Conservation (phyloP, 2,113 vertebrate species). For the Thalassarche chlororhynchos region DNA sequence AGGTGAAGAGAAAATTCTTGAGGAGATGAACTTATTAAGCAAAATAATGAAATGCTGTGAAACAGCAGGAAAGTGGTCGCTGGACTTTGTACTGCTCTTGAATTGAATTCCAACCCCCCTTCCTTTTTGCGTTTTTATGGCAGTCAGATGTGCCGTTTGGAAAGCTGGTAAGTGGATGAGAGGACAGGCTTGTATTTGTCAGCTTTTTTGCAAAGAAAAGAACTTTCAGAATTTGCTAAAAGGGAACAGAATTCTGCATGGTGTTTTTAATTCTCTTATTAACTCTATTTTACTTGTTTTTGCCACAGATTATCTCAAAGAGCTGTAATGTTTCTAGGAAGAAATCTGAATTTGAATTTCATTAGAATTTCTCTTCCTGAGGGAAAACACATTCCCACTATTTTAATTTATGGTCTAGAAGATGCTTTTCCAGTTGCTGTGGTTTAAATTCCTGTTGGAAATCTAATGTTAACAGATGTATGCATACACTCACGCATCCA, state of each 20-base stretch:
- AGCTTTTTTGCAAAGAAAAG: conserved; percentile 64
- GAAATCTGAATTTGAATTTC: conserved; percentile 18
- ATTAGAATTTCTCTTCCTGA: conserved; percentile 36
- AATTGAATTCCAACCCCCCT: conserved; percentile 72
- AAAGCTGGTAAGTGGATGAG: conserved; percentile 67
- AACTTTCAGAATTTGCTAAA: conserved; percentile 57
- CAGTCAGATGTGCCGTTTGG: conserved; percentile 66
- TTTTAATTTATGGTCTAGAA: conserved; percentile 16
- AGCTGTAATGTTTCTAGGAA: background rate
- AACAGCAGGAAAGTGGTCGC: conserved; percentile 78
- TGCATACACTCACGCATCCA: background rate
- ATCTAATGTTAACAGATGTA: background rate
- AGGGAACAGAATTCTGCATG: conserved; percentile 15
- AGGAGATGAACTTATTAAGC: conserved; percentile 86
- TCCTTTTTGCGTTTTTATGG: conserved; percentile 63
- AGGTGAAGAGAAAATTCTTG: conserved; percentile 84
- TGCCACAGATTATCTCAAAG: conserved; percentile 46
- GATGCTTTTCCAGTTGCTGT: conserved; percentile 19
- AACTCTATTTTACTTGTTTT: conserved; percentile 48
- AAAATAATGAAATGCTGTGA: conserved; percentile 84
- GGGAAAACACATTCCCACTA: background rate
- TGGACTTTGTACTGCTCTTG: conserved; percentile 77
- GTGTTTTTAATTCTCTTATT: background rate
- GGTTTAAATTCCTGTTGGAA: conserved; percentile 34
- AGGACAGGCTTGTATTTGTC: conserved; percentile 65